Percentiles rank a stretch among this genome's conserved stretches.
Evolutionary conservation across 1,140 invertebrate species (phyloP).

Genomic region (Scaptomyza montana): DNA sequence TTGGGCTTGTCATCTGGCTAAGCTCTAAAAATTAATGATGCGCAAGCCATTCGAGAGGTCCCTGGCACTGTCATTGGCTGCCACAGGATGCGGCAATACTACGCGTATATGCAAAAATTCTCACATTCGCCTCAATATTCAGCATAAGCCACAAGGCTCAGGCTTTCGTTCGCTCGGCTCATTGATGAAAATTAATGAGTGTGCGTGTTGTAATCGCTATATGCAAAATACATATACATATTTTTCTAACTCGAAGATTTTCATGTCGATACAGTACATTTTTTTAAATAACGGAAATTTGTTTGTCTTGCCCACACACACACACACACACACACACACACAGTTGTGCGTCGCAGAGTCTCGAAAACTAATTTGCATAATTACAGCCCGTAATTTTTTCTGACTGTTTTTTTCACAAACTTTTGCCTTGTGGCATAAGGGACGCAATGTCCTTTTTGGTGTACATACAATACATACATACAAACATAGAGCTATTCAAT

Average conservation of each 20-base stretch:
- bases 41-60: constrained; percentile 70
- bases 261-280: constrained; percentile 46
- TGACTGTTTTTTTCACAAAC: constrained; percentile 7
- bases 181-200: constrained; percentile 82
- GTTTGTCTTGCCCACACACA: not conserved
- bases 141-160: constrained; percentile 69
- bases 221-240: constrained; percentile 46
- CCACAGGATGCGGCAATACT: not conserved
- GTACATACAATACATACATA: constrained; percentile 33
- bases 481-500: constrained; percentile 1
- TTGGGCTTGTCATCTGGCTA: constrained; percentile 77
- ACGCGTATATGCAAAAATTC: constrained; percentile 67
- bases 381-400: constrained; percentile 78
- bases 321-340: constrained; percentile 28
- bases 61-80: constrained; percentile 71
- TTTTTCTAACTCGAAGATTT: constrained; percentile 48
- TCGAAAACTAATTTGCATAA: constrained; percentile 77
- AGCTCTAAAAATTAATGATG: constrained; percentile 83
- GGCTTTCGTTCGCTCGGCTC: constrained; percentile 55
- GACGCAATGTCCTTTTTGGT: constrained; percentile 76
- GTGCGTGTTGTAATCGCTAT: constrained; percentile 64
- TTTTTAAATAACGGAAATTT: constrained; percentile 13
- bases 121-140: constrained; percentile 59
- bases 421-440: constrained; percentile 48
- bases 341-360: constrained; percentile 42